Conservation (phyloP, 2,113 vertebrate species). For the Tragelaphus buxtoni region DNA sequence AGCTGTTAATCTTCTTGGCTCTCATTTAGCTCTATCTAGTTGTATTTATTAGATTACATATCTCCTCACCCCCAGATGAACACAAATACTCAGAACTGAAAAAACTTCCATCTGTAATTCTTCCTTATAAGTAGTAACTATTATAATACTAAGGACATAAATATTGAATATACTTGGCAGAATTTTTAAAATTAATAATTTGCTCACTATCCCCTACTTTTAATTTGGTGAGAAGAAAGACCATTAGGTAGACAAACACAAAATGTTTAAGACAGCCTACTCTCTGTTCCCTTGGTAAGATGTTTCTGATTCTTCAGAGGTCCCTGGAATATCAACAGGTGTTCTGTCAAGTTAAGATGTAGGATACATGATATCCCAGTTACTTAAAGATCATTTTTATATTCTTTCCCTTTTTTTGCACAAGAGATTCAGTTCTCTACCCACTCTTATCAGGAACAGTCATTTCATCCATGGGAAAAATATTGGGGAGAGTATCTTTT, state of each 20-base stretch:
- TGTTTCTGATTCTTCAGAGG: background rate
- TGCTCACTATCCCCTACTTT: background rate
- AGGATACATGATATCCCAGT: background rate
- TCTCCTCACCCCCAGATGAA: background rate
- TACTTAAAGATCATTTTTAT: background rate
- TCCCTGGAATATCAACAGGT: background rate
- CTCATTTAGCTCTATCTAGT: background rate
- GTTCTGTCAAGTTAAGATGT: background rate
- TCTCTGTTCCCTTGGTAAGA: background rate
- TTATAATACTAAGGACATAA: background rate
- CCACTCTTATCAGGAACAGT: background rate
- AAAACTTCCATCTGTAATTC: background rate
- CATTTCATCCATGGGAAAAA: background rate
- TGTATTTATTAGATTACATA: background rate
- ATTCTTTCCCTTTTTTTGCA: background rate
- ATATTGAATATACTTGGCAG: background rate
- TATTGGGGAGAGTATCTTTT: background rate
- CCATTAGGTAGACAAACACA: background rate
- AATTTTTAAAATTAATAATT: background rate
- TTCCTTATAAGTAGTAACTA: background rate
- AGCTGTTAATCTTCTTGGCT: background rate
- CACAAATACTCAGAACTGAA: background rate
- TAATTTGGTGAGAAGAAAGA: background rate
- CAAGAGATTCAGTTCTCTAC: background rate
- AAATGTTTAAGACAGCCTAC: background rate